phyloP scores from a whole-genome alignment of 2,797 vertebrate species.

The Micropoecilia bifurca region DNA sequence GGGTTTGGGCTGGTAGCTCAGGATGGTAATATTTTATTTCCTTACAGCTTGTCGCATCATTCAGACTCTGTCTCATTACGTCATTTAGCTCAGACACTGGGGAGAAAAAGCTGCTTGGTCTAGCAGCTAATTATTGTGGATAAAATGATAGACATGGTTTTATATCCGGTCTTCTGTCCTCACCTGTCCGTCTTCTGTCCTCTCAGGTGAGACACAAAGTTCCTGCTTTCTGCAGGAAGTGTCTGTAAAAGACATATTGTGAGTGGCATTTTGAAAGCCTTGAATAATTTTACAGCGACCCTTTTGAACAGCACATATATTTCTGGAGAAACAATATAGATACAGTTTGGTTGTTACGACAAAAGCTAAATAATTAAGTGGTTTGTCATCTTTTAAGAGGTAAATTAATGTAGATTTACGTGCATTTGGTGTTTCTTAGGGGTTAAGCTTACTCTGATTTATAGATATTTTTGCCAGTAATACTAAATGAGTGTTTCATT shows the following conservation, averaged over 20 bases:
- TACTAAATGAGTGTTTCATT: not conserved
- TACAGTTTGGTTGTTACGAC: not conserved
- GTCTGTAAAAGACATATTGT: not conserved
- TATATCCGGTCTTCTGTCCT: no score
- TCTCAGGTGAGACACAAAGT: slow-evolving; percentile 90
- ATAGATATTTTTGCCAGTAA: not conserved
- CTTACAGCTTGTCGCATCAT: not conserved
- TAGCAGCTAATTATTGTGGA: not conserved
- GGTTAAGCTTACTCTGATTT: not conserved
- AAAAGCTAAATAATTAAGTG: not conserved
- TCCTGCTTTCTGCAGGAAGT: slow-evolving; percentile 77
- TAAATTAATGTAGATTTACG: not conserved
- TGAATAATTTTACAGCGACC: not conserved
- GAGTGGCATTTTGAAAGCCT: not conserved
- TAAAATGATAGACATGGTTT: not conserved
- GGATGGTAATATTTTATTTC: not conserved
- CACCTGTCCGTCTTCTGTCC: not conserved
- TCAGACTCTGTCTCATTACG: not conserved
- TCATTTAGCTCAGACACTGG: not conserved
- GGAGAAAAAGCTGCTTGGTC: not conserved
- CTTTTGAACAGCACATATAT: not conserved
- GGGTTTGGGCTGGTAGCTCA: not conserved
- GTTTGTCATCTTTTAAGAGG: not conserved
- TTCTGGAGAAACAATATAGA: not conserved
- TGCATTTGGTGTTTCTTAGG: not conserved